Percentiles rank a stretch among this genome's conserved stretches.
Evolutionary conservation across 2,888 invertebrate genomes (phyloP).

Genomic region (Eulithis prunata): DNA sequence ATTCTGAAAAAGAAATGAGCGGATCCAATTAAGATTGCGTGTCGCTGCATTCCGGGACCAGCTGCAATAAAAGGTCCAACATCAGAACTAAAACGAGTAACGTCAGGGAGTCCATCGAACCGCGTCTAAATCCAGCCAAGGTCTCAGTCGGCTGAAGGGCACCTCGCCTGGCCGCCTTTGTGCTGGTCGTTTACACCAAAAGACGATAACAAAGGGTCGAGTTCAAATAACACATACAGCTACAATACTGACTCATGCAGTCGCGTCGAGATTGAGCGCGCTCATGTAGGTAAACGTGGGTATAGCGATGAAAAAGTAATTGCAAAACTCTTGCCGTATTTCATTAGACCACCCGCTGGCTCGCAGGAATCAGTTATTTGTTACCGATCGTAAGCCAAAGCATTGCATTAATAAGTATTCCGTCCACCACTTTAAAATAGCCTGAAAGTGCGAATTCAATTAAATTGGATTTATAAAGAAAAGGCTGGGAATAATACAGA

Average conservation of each 20-base stretch:
- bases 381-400: constrained; percentile 53
- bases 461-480: constrained; percentile 50
- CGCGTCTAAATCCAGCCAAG: constrained; percentile 82
- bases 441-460: constrained; percentile 48
- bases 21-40: constrained; percentile 62
- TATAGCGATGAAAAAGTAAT: constrained; percentile 29
- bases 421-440: constrained; percentile 51
- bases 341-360: constrained; percentile 64
- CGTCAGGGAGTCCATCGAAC: constrained; percentile 77
- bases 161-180: constrained; percentile 73
- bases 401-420: constrained; percentile 53
- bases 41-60: constrained; percentile 59
- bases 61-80: constrained; percentile 71
- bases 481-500: constrained; percentile 59
- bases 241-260: constrained; percentile 66
- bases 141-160: constrained; percentile 80
- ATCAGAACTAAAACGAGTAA: constrained; percentile 73
- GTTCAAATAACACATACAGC: constrained; percentile 43
- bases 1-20: constrained; percentile 50
- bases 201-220: constrained; percentile 77
- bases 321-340: constrained; percentile 25
- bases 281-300: constrained; percentile 18
- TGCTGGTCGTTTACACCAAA: constrained; percentile 76
- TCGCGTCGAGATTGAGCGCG: constrained; percentile 48
- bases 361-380: constrained; percentile 47